Evolutionary conservation across 2,888 invertebrate species (phyloP).

Genomic region (Lobophora halterata): DNA sequence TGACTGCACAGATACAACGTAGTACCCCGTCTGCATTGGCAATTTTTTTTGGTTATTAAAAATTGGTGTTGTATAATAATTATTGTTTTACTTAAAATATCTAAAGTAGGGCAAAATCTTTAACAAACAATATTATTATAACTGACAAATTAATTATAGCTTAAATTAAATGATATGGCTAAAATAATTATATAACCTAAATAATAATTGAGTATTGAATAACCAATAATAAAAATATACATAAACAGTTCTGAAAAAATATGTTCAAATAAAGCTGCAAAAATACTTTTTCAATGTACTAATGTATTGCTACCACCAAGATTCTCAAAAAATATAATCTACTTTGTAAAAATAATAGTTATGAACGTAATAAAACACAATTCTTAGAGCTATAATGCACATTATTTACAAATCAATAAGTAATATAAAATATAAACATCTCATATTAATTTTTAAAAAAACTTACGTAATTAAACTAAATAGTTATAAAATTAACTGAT

Average conservation of each 20-base stretch:
- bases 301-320: slow-evolving; percentile 40
- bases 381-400: slow-evolving; percentile 12
- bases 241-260: slow-evolving; percentile 7
- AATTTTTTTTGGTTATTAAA: no score
- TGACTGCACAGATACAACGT: no score
- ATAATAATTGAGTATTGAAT: slow-evolving; percentile 30
- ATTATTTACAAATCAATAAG: slow-evolving; percentile 14
- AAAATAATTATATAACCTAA: no score
- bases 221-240: slow-evolving; percentile 38
- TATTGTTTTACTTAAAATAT: no score
- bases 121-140: slow-evolving; percentile 5
- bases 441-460: slow-evolving; percentile 5
- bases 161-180: slow-evolving; percentile 23
- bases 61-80: no score
- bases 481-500: no score
- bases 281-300: slow-evolving; percentile 40
- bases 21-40: no score
- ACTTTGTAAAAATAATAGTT: slow-evolving; percentile 22
- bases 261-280: slow-evolving; percentile 36
- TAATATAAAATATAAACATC: slow-evolving; percentile 5
- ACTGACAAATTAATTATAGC: not conserved
- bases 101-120: no score
- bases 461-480: not conserved
- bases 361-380: slow-evolving; percentile 11
- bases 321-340: slow-evolving; percentile 22